Evolutionary conservation across 2,888 invertebrate species (phyloP).

Genomic region (Pogonocherus hispidulus): DNA sequence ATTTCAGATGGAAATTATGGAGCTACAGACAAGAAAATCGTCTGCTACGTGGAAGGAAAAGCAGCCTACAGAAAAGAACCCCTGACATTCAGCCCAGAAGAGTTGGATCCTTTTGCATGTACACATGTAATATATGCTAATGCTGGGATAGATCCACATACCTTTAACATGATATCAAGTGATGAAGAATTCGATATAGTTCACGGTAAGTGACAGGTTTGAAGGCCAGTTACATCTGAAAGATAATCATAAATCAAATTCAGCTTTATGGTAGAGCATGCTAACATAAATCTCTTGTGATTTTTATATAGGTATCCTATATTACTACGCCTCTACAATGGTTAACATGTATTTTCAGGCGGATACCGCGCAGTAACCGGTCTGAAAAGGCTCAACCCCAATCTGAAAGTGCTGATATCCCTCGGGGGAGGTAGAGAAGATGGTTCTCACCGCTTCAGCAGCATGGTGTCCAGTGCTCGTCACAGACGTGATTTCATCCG

Average conservation of each 20-base stretch:
- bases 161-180: constrained; percentile 74
- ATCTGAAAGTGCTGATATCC: constrained; percentile 80
- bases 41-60: constrained; percentile 80
- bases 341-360: constrained; percentile 72
- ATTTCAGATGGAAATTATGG: neutral
- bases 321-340: no score
- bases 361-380: constrained; percentile 81
- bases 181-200: constrained; percentile 81
- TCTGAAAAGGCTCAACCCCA: constrained; percentile 77
- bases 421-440: constrained; percentile 79
- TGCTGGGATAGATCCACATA: constrained; percentile 78
- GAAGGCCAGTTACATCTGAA: neutral
- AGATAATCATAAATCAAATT: neutral
- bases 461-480: constrained; percentile 73
- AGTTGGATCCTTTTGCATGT: constrained; percentile 77
- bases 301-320: no score
- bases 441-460: constrained; percentile 75
- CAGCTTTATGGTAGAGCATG: no score
- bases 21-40: constrained; percentile 67
- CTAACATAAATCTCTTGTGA: no score
- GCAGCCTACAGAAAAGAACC: constrained; percentile 79
- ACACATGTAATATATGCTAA: constrained; percentile 83
- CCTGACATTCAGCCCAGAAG: constrained; percentile 75
- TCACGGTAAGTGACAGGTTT: constrained; percentile 75
- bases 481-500: constrained; percentile 74